These are phyloP conservation scores for Epinotia nisella DNA, from an alignment of 2,888 invertebrate genomes.

Conservation along the genomic window DNA sequence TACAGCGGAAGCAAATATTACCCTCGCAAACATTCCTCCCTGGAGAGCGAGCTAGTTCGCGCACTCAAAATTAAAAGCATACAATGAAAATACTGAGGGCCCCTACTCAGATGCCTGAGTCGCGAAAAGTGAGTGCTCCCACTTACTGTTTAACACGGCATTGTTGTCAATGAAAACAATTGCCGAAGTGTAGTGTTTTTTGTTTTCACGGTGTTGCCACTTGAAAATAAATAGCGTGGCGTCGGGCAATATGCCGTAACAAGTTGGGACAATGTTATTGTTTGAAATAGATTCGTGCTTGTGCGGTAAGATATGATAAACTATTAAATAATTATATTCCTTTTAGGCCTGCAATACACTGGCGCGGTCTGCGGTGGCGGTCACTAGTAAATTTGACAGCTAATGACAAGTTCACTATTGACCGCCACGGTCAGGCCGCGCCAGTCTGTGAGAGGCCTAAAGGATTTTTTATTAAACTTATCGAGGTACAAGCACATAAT, in stretches of 20 bases:
- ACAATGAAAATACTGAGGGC: slow-evolving; percentile 86
- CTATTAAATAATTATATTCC: background rate
- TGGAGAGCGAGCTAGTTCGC: slow-evolving; percentile 86
- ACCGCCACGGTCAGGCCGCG: no score
- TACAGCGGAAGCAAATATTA: slow-evolving; percentile 86
- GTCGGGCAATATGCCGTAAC: slow-evolving; percentile 80
- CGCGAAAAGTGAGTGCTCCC: slow-evolving; percentile 82
- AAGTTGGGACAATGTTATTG: slow-evolving; percentile 78
- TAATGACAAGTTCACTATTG: no score
- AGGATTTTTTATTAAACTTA: no score
- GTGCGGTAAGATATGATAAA: background rate
- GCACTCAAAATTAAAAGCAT: slow-evolving; percentile 87
- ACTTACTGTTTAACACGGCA: slow-evolving; percentile 79
- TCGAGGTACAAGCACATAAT: no score
- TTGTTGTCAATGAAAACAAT: slow-evolving; percentile 84
- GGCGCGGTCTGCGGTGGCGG: no score
- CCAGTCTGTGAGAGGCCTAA: no score
- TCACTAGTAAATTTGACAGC: no score
- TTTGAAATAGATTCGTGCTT: slow-evolving; percentile 64
- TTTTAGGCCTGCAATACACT: background rate
- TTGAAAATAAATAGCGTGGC: slow-evolving; percentile 81
- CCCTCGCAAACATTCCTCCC: slow-evolving; percentile 85
- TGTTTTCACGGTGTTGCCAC: slow-evolving; percentile 84
- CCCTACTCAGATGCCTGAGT: slow-evolving; percentile 80
- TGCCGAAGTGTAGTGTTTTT: slow-evolving; percentile 75